Evolutionary conservation across 2,113 vertebrate genomes (phyloP).

Genomic region (Thalassarche chlororhynchos): DNA sequence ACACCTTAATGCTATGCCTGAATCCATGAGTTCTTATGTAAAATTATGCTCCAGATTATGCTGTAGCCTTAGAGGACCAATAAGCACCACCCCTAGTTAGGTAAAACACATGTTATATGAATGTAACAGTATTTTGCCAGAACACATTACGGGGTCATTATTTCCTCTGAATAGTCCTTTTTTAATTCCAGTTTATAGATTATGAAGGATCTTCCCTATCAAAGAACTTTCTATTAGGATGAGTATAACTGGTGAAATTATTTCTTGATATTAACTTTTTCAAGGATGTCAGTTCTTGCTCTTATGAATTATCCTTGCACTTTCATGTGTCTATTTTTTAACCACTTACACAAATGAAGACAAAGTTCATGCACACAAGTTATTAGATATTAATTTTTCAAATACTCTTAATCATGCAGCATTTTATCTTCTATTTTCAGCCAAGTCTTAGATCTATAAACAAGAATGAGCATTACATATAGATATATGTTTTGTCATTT

Average conservation of each 20-base stretch:
- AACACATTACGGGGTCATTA: background rate
- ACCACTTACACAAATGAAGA: slow-evolving; percentile 14
- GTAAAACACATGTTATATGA: background rate
- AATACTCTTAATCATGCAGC: background rate
- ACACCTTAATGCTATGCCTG: background rate
- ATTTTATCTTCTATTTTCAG: background rate
- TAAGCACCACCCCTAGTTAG: background rate
- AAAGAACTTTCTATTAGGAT: background rate
- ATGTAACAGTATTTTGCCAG: background rate
- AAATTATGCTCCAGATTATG: background rate
- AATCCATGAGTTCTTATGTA: background rate
- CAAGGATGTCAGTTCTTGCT: background rate
- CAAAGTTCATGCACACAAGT: background rate
- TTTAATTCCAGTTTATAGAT: background rate
- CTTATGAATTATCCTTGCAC: background rate
- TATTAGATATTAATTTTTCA: background rate
- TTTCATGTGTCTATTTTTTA: background rate
- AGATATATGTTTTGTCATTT: background rate
- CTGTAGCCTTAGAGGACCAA: background rate
- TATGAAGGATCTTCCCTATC: background rate
- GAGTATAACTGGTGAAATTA: background rate
- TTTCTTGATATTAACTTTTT: slow-evolving; percentile 19
- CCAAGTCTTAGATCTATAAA: background rate
- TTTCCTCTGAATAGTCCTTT: background rate
- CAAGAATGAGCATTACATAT: background rate